Percentiles rank a stretch among this genome's conserved stretches.
Conservation (phyloP, 1,140 invertebrate species). For the Sminthurides bifidus region DNA sequence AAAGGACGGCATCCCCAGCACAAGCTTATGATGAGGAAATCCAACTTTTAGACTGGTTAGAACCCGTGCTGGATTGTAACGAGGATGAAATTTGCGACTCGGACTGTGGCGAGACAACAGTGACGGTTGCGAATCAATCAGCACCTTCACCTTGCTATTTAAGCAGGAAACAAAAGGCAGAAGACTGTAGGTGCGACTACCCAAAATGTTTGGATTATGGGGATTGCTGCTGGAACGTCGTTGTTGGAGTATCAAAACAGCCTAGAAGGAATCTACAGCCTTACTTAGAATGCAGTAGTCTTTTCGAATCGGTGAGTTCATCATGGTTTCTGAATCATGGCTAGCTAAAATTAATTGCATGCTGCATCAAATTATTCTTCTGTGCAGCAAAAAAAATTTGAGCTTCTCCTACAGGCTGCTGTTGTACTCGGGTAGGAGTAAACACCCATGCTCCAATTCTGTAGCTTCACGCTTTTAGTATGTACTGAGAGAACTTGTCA, state of each 20-base stretch:
- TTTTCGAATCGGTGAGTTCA: constrained; percentile 10
- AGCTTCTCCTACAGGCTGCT: not conserved
- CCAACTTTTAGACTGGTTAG: no score
- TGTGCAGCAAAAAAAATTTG: not conserved
- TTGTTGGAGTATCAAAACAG: not conserved
- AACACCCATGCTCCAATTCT: not conserved
- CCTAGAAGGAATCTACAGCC: not conserved
- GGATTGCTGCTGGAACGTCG: constrained; percentile 15
- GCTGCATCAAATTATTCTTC: not conserved
- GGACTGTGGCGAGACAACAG: no score
- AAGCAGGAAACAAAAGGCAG: no score
- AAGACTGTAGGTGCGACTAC: constrained; percentile 19
- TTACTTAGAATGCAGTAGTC: constrained; percentile 14
- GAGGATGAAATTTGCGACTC: no score
- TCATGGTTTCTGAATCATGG: not conserved
- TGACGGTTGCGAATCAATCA: no score
- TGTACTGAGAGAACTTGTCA: not conserved
- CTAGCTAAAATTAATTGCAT: not conserved
- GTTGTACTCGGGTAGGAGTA: not conserved
- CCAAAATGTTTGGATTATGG: constrained; percentile 14
- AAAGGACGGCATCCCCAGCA: no score
- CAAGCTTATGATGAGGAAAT: no score
- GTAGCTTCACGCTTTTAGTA: not conserved
- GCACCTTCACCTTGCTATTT: no score
- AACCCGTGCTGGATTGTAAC: no score